These are phyloP conservation scores for Phortica variegata DNA, from an alignment of 1,140 invertebrate genomes.

Conservation along the genomic window DNA sequence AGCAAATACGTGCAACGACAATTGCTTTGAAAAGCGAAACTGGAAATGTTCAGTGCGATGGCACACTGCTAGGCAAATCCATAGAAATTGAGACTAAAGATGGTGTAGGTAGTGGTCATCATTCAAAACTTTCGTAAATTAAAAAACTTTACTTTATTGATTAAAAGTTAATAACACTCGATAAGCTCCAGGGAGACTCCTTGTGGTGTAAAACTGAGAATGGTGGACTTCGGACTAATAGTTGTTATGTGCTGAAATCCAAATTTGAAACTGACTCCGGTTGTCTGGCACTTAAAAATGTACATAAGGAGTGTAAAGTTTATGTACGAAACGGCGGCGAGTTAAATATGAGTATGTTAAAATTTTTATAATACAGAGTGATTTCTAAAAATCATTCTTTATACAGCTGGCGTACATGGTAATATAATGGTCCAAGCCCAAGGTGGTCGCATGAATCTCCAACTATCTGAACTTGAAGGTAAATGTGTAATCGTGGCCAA, in stretches of 20 bases:
- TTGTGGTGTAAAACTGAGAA: constrained; percentile 32
- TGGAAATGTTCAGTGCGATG: constrained; percentile 37
- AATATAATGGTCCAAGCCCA: constrained; percentile 37
- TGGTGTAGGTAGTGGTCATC: constrained; percentile 24
- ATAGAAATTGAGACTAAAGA: constrained; percentile 32
- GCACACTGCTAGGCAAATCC: constrained; percentile 34
- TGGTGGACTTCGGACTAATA: constrained; percentile 40
- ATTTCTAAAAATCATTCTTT: too few species aligned
- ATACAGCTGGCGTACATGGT: constrained; percentile 46
- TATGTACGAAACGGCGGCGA: constrained; percentile 34
- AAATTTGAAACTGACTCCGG: constrained; percentile 43
- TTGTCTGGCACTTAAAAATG: constrained; percentile 39
- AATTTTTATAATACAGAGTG: neutral
- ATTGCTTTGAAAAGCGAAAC: constrained; percentile 30
- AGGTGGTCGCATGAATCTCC: constrained; percentile 41
- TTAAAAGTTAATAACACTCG: constrained; percentile 35
- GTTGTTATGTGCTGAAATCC: constrained; percentile 47
- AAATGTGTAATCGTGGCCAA: constrained; percentile 31
- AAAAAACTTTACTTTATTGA: neutral
- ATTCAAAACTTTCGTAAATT: neutral
- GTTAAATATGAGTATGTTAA: constrained; percentile 43
- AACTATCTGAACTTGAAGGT: constrained; percentile 44
- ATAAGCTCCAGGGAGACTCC: constrained; percentile 46
- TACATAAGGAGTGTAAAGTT: constrained; percentile 43
- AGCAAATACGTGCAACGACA: constrained; percentile 31